phyloP scores from a whole-genome alignment of 1,140 invertebrate genomes.

The Vanessa tameamea region DNA sequence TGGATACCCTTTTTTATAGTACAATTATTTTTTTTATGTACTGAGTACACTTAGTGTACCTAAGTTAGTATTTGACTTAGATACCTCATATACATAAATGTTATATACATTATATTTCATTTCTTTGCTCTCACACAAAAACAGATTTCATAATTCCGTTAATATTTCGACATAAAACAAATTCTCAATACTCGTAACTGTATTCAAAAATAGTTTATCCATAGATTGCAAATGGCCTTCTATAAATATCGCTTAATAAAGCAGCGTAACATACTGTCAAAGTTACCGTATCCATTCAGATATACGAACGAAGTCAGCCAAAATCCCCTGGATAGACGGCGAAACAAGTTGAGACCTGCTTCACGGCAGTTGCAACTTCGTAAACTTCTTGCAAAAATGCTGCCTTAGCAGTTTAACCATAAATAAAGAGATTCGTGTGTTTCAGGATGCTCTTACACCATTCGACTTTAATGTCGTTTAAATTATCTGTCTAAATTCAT shows the following conservation, averaged over 20 bases:
- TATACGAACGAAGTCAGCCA: slow-evolving; percentile 23
- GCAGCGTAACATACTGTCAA: slow-evolving; percentile 1
- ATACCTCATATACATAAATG: no score
- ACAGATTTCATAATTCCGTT: no score
- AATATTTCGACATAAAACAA: no score
- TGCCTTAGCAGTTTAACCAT: slow-evolving; percentile 37
- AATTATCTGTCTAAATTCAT: not conserved
- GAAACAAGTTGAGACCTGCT: slow-evolving; percentile 41
- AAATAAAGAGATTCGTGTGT: slow-evolving; percentile 45
- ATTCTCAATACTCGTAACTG: not conserved
- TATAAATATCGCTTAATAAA: not conserved
- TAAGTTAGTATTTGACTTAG: no score
- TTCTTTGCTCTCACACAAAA: no score
- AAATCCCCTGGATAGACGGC: slow-evolving; percentile 28
- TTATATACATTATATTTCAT: no score
- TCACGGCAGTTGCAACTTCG: slow-evolving; percentile 39
- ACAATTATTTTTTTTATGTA: no score
- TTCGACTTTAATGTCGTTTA: not conserved
- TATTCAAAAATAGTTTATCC: not conserved
- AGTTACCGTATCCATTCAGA: slow-evolving; percentile 22
- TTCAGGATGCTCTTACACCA: not conserved
- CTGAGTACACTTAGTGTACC: no score
- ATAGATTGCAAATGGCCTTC: not conserved
- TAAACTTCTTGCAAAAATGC: slow-evolving; percentile 45
- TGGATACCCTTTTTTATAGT: no score